Evolutionary conservation across 1,140 invertebrate species (phyloP), one percentile per base, ranked within the genome.

Genomic region (Leucophenga varia): DNA sequence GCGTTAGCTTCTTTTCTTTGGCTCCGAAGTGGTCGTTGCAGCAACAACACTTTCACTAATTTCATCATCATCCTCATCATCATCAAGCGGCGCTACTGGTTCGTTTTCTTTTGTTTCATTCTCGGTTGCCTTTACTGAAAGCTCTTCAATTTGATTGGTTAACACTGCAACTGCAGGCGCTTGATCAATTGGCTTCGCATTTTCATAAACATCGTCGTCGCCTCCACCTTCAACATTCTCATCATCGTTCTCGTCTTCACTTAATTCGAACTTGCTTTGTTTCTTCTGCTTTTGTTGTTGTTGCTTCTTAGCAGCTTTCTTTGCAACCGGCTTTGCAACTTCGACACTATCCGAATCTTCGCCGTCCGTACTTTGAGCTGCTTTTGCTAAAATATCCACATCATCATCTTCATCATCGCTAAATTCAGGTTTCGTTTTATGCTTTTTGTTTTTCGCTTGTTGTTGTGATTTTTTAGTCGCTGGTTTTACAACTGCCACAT

Each of bases 1-100:
- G 91, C 9, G 91, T 92, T 35, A 96, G 65, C 77, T 95, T 91
- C 71, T 87, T 87, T 36, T 85, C 79, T 65, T 81, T 60, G 43
- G 54, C 52, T 49, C 61, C 49, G 19, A 14, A 59, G 19, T n/a
- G 7, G 22, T 36, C 49, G 28, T 34, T 38, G 18, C 31, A 36
- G 25, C 43, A 16, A 21, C 16, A 17, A 34, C 9, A 42, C 42
- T 40, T n/a, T 42, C 39, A 32, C 32, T 14, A 9, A 7, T 32
- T n/a, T 56, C 49, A 16, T 52, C 22, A 32, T 43, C 34, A 13
- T 50, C 34, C 37, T 57, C 43, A 2, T 34, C 25, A 0, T 43
- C 32, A 2, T 38, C 49, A n/a, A n/a, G n/a, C n/a, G n/a, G n/a
- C n/a, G n/a, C n/a, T n/a, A n/a, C n/a, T 12, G 39, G 35, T 25